Evolutionary conservation across 2,888 invertebrate genomes (phyloP), one percentile per base, ranked within the genome.

Genomic region (Aspidiotus rigidus): DNA sequence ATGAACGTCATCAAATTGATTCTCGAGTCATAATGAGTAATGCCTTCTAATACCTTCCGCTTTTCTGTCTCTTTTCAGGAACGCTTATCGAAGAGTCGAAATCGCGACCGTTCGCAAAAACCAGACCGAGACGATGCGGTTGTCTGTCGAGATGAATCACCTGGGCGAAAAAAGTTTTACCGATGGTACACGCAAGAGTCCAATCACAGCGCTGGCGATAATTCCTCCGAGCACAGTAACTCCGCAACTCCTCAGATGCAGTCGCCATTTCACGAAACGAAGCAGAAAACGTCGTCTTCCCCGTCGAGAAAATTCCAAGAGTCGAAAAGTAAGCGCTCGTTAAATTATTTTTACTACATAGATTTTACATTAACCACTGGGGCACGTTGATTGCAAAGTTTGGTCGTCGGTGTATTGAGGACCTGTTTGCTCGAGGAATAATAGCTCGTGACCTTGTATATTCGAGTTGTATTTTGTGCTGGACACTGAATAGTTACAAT

Each of bases 241-340:
- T 86, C 87, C 78, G 89, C 89, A 0, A 89, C 90, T 70, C 90
- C 89, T 72, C 88, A 90, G 49, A 83, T 88, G 41, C 89, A 89
- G 71, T 80, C 86, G 70, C 79, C 83, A 64, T 82, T 72, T 71
- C 61, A 71, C 16, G 39, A 61, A n/a, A 54, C 15, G 15, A 41
- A 55, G 44, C 42, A 57, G 42, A 66, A 66, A 44, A 44, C 66
- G 17, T 39, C 66, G 17, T 57, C 66, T 49, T 44, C 66, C 59
- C 42, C 59, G 42, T 57, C 59, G 59, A 28, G 28, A 28, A 28
- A 28, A 28, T 28, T 28, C 28, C 28, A 28, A 28, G 5, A 28
- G 28, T 28, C 28, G 28, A 28, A 28, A 28, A 28, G 28, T 28
- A 28, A 28, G 28, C 28, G 28, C 28, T 28, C 28, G 28, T 28